These are phyloP conservation scores for Ophiodon elongatus DNA, from an alignment of 2,113 vertebrate species.

Conservation along the genomic window DNA sequence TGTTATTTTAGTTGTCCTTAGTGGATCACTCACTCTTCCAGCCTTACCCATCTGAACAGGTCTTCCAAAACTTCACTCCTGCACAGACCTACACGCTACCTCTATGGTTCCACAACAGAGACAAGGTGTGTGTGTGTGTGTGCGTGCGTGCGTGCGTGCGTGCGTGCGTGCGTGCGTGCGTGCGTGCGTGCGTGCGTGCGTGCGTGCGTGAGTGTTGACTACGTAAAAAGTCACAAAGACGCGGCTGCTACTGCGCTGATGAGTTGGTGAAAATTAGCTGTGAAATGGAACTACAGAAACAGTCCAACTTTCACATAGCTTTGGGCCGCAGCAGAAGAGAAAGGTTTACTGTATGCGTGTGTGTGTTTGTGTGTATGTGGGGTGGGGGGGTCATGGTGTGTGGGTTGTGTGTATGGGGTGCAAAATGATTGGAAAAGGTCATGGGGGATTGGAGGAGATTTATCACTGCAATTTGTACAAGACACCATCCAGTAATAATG, in stretches of 20 bases:
- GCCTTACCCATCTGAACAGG: constrained; percentile 88
- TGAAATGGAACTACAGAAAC: constrained; percentile 1
- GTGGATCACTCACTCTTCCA: constrained; percentile 87
- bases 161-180: background rate
- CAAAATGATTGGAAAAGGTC: constrained; percentile 33
- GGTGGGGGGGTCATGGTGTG: background rate
- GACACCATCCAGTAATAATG: constrained; percentile 24
- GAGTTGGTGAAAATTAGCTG: background rate
- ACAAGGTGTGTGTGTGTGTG: constrained; percentile 78
- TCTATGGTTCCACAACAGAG: constrained; percentile 87
- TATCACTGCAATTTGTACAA: constrained; percentile 29
- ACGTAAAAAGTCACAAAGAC: background rate
- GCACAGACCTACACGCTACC: constrained; percentile 85
- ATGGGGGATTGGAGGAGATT: constrained; percentile 19
- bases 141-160: background rate
- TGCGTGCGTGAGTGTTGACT: constrained; percentile 3
- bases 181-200: constrained; percentile 23
- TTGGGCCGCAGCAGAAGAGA: background rate
- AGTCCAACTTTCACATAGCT: background rate
- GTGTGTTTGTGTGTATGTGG: constrained; percentile 1
- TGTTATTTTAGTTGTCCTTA: constrained; percentile 79
- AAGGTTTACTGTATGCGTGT: background rate
- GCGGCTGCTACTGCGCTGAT: background rate
- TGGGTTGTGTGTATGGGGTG: background rate
- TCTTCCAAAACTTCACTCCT: constrained; percentile 89